These are phyloP conservation scores for Peucedramus taeniatus DNA, from an alignment of 2,113 vertebrate species.

Conservation along the genomic window DNA sequence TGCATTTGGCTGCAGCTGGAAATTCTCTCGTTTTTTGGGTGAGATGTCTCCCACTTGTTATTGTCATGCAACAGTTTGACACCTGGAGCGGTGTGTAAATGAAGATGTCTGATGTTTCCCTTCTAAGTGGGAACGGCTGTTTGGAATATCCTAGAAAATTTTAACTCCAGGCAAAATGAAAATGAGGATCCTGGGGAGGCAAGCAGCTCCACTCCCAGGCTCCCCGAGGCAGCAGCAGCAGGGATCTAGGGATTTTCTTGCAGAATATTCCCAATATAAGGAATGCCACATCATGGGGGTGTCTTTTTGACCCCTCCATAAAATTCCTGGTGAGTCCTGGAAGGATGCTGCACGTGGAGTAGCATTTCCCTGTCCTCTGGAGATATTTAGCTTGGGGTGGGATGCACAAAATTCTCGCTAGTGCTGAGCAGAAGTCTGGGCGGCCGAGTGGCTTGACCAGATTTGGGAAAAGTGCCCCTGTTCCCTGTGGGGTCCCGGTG, in stretches of 20 bases:
- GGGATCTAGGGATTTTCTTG: background rate
- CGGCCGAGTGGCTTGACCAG: background rate
- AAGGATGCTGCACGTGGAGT: rapidly evolving
- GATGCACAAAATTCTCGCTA: background rate
- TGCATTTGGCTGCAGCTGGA: background rate
- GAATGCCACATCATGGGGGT: background rate
- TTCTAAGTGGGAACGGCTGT: background rate
- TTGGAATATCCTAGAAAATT: background rate
- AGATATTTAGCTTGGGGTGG: rapidly evolving
- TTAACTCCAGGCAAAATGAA: background rate
- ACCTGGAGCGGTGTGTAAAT: background rate
- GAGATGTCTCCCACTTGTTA: conserved; percentile 5
- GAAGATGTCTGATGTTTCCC: conserved; percentile 14
- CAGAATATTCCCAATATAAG: background rate
- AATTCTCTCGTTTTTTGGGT: background rate
- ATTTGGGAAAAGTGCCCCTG: background rate
- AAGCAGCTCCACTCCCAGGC: background rate
- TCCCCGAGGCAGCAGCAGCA: background rate
- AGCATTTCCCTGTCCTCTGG: background rate
- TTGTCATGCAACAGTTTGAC: conserved; percentile 29
- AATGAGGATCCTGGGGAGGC: background rate
- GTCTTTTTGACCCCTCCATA: background rate
- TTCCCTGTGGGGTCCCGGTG: rapidly evolving
- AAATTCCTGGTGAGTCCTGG: background rate
- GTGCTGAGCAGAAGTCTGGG: background rate